These are phyloP conservation scores for Psittacula echo DNA, from an alignment of 2,797 vertebrate species.

Conservation along the genomic window DNA sequence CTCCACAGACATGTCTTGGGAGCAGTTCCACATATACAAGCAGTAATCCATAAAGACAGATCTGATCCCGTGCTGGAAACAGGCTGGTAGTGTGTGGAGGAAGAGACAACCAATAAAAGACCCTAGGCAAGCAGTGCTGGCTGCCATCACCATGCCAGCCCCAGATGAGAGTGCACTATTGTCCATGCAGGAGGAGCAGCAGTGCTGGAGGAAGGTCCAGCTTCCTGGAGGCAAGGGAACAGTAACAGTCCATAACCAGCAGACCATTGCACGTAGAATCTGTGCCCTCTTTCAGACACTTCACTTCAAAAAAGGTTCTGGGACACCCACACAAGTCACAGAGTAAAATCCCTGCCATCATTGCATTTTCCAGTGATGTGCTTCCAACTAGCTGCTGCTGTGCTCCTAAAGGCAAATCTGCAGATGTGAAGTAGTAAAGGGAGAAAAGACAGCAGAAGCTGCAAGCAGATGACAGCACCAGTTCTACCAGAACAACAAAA, in stretches of 20 bases:
- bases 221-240: rapidly evolving
- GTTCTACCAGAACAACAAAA: not conserved
- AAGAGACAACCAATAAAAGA: not conserved
- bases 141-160: not conserved
- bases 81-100: not conserved
- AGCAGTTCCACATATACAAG: rapidly evolving
- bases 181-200: rapidly evolving
- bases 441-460: not conserved
- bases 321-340: rapidly evolving
- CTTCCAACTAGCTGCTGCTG: not conserved
- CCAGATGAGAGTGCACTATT: not conserved
- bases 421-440: not conserved
- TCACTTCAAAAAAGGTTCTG: not conserved
- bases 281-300: not conserved
- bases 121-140: not conserved
- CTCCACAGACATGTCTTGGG: not conserved
- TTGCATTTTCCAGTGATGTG: not conserved
- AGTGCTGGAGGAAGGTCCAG: not conserved
- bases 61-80: rapidly evolving
- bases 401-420: not conserved
- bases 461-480: not conserved
- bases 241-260: rapidly evolving
- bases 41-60: not conserved
- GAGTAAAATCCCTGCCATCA: not conserved
- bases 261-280: rapidly evolving